These are phyloP conservation scores for Adrianichthys oophorus DNA, from an alignment of 2,797 vertebrate species.

Conservation along the genomic window DNA sequence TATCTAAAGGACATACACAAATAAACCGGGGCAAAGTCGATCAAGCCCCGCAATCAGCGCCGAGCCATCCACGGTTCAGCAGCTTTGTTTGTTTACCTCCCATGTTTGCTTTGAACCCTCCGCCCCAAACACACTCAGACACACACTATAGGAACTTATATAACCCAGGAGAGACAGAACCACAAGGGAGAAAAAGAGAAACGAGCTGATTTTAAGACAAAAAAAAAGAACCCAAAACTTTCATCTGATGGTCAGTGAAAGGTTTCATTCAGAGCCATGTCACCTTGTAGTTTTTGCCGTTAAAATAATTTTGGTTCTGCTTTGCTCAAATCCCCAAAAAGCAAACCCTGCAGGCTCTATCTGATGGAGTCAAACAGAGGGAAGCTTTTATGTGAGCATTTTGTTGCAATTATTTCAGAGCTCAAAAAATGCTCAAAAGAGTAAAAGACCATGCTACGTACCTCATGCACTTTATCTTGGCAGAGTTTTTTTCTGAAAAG, in stretches of 20 bases:
- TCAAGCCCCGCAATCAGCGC: conserved; percentile 73
- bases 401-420: conserved; percentile 74
- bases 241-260: conserved; percentile 22
- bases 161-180: conserved; percentile 56
- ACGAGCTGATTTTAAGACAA: not conserved
- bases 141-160: conserved; percentile 52
- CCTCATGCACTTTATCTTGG: conserved; percentile 71
- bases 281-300: conserved; percentile 23
- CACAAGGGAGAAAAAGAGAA: not conserved
- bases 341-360: conserved; percentile 60
- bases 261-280: conserved; percentile 45
- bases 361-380: conserved; percentile 65
- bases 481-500: conserved; percentile 47
- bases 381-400: conserved; percentile 72
- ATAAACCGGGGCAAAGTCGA: conserved; percentile 75
- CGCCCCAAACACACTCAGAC: conserved; percentile 49
- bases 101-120: conserved; percentile 78
- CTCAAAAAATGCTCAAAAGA: conserved; percentile 63
- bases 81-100: conserved; percentile 78
- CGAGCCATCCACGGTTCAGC: conserved; percentile 66
- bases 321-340: conserved; percentile 22
- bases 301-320: conserved; percentile 37
- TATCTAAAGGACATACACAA: conserved; percentile 82
- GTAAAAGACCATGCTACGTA: conserved; percentile 47
- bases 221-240: conserved; percentile 2